phyloP scores from a whole-genome alignment of 2,113 vertebrate species.

The Toxostoma redivivum region DNA sequence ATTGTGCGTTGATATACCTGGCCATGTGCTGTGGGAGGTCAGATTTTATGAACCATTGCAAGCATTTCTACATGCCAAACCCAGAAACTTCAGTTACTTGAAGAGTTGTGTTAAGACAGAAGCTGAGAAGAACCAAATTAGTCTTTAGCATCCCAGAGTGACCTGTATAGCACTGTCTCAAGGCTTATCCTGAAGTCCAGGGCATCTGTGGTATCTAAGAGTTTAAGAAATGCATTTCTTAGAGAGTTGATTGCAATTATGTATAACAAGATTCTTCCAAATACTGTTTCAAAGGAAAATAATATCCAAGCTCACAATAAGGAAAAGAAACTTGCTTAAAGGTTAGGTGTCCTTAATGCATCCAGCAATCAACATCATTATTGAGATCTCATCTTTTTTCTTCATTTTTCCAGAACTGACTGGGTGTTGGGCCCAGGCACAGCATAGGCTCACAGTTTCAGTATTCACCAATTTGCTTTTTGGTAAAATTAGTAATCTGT shows the following conservation, averaged over 20 bases:
- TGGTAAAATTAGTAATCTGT: neutral
- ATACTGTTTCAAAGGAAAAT: neutral
- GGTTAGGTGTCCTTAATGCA: neutral
- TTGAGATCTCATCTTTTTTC: neutral
- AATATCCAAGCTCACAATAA: neutral
- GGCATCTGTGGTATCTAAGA: neutral
- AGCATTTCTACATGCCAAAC: neutral
- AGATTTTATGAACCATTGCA: neutral
- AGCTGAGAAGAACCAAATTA: neutral
- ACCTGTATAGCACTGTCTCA: neutral
- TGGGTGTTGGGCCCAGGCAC: neutral
- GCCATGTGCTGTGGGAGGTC: neutral
- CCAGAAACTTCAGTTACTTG: neutral
- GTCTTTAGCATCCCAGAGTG: neutral
- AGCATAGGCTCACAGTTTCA: neutral
- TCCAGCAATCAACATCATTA: neutral
- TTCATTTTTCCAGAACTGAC: neutral
- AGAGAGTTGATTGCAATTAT: neutral
- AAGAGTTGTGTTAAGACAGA: neutral
- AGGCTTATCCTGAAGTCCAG: neutral
- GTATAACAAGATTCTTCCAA: neutral
- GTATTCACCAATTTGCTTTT: neutral
- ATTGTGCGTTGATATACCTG: accelerated
- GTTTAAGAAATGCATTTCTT: neutral
- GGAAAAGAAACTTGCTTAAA: neutral